These are phyloP conservation scores for Luperina nickerlii DNA, from an alignment of 2,888 invertebrate genomes.

Conservation along the genomic window DNA sequence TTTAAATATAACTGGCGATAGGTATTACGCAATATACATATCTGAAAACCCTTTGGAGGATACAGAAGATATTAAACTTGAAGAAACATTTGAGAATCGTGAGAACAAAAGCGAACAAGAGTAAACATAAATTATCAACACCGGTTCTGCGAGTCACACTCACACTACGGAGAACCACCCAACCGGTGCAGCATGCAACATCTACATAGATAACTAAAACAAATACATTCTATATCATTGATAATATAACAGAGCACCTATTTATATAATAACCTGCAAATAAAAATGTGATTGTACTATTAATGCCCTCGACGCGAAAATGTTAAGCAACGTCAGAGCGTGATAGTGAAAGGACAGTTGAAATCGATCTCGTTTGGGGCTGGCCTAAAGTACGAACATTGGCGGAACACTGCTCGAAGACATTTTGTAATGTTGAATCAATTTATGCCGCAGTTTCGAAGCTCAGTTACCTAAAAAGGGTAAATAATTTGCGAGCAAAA, in stretches of 20 bases:
- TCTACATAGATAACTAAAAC: conserved; percentile 4
- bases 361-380: conserved; percentile 75
- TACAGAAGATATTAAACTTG: background rate
- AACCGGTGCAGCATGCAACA: conserved; percentile 12
- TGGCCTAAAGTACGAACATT: conserved; percentile 61
- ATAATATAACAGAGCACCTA: conserved; percentile 32
- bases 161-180: conserved; percentile 1
- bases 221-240: conserved; percentile 8
- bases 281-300: conserved; percentile 62
- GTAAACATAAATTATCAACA: conserved; percentile 29
- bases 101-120: conserved; percentile 11
- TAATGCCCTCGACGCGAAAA: conserved; percentile 65
- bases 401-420: conserved; percentile 36
- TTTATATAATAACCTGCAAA: conserved; percentile 53
- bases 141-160: conserved; percentile 5
- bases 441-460: conserved; percentile 41
- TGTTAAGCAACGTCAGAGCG: conserved; percentile 74
- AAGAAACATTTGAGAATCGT: conserved; percentile 9
- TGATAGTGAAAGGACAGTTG: conserved; percentile 80
- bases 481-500: conserved; percentile 43
- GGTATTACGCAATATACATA: background rate
- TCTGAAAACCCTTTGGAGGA: background rate
- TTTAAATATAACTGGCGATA: background rate
- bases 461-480: conserved; percentile 36
- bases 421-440: conserved; percentile 54